Base-by-base conservation (phyloP, 2,888 invertebrate genomes). In the Phaonia tiefii region DNA sequence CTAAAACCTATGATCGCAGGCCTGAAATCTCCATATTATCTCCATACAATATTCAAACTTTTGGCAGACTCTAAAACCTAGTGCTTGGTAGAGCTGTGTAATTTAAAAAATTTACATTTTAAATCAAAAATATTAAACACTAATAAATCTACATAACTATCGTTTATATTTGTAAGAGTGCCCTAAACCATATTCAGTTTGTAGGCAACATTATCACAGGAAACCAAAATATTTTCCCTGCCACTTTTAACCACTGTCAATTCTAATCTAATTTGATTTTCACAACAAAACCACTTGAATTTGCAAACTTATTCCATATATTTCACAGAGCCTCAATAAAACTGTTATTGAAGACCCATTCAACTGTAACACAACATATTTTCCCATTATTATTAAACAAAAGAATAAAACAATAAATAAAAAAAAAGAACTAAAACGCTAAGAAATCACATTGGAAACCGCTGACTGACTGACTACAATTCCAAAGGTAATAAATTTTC, bases 401-500 rank as follows among this genome's bases (percentile, higher is more conserved):
- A n/a, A 5, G 31, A 31, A 31, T 3, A 3, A 31, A 31, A 31
- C 31, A 31, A 31, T 8, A 31, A 31, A 31, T 5, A 31, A 31
- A 3, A 46, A 31, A 8, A 65, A 13, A 2, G 15, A 67, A 8
- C 54, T n/a, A 15, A 65, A 69, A 67, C 25, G 37, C 11, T n/a
- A 67, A 0, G 42, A 1, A 44, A 58, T 11, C 66, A 26, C n/a
- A 31, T 31, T 46, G 42, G 51, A 67, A 67, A 63, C 25, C 70
- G 51, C 44, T 58, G 51, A 31, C 31, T 31, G n/a, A n/a, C n/a
- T n/a, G n/a, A n/a, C n/a, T 8, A 31, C 3, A 31, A 31, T 39
- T 60, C 66, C 74, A 71, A 70, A 54, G 75, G 74, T 49, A 77
- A 81, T 81, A 81, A 77, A 81, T 81, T 75, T 75, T 60, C 39